Conservation (phyloP, 2,888 invertebrate species). For the Eupithecia abbreviata region DNA sequence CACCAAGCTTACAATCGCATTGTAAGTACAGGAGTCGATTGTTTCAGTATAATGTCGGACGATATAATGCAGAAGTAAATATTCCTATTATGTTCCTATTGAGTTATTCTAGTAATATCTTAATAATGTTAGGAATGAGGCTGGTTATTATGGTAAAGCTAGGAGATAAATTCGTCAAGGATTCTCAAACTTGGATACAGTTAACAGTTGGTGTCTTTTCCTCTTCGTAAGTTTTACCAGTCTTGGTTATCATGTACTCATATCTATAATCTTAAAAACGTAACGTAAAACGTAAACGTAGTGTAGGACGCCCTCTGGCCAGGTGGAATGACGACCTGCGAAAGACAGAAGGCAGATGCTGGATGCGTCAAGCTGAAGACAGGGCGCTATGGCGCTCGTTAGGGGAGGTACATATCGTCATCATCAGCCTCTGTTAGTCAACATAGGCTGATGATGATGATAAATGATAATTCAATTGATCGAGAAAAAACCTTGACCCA, state of each 20-base stretch:
- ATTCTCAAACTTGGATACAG: neutral
- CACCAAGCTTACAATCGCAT: neutral
- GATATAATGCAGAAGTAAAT: neutral
- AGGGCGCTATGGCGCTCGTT: too few relatives aligned
- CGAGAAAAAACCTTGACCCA: neutral
- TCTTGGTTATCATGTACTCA: neutral
- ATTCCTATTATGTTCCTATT: slow-evolving; percentile 22
- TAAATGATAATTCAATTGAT: neutral
- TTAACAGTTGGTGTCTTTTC: neutral
- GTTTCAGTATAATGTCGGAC: neutral
- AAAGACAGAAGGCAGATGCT: too few relatives aligned
- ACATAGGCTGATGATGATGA: too few relatives aligned
- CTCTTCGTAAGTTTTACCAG: neutral
- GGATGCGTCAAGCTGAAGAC: too few relatives aligned
- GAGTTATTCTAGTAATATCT: slow-evolving; percentile 14
- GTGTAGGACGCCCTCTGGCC: too few relatives aligned
- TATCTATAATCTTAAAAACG: too few relatives aligned
- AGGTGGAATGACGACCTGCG: too few relatives aligned
- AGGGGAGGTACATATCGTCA: too few relatives aligned
- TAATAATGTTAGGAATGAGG: neutral
- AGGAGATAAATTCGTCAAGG: neutral
- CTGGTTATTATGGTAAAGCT: neutral
- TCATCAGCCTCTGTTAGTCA: too few relatives aligned
- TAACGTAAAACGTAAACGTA: too few relatives aligned
- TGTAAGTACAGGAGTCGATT: slow-evolving; percentile 9